These are phyloP conservation scores for Cosmia trapezina DNA, from an alignment of 2,888 invertebrate species.

Conservation along the genomic window DNA sequence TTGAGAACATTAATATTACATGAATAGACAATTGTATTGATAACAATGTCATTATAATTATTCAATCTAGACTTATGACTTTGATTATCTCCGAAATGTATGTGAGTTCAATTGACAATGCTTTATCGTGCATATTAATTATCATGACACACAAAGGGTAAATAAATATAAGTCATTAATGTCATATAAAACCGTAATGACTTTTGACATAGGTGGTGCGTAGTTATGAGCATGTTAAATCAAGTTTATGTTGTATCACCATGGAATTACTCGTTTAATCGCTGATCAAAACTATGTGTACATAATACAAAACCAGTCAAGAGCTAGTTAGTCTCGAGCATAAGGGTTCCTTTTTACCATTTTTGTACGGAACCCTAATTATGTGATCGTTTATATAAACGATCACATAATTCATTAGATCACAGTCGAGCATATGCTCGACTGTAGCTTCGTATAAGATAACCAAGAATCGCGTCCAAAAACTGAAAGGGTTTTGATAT, in stretches of 20 bases:
- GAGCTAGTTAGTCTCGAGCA: no score
- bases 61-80: slow-evolving; percentile 20
- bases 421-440: no score
- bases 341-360: no score
- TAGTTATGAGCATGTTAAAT: neutral
- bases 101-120: slow-evolving; percentile 48
- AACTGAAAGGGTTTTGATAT: neutral
- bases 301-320: neutral
- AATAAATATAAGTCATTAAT: slow-evolving; percentile 34
- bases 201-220: slow-evolving; percentile 1
- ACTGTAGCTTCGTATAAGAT: no score
- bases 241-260: neutral
- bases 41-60: slow-evolving; percentile 20
- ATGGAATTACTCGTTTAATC: neutral
- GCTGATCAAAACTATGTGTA: neutral
- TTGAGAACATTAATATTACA: neutral
- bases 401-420: no score
- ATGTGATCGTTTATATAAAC: neutral
- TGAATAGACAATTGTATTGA: slow-evolving; percentile 9
- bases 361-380: no score
- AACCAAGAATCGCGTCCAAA: neutral
- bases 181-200: slow-evolving; percentile 48
- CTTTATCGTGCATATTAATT: slow-evolving; percentile 53
- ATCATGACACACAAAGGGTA: slow-evolving; percentile 21
- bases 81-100: slow-evolving; percentile 43